Base-by-base conservation (phyloP, 2,888 invertebrate genomes). In the Macrosoma leucophasiata region DNA sequence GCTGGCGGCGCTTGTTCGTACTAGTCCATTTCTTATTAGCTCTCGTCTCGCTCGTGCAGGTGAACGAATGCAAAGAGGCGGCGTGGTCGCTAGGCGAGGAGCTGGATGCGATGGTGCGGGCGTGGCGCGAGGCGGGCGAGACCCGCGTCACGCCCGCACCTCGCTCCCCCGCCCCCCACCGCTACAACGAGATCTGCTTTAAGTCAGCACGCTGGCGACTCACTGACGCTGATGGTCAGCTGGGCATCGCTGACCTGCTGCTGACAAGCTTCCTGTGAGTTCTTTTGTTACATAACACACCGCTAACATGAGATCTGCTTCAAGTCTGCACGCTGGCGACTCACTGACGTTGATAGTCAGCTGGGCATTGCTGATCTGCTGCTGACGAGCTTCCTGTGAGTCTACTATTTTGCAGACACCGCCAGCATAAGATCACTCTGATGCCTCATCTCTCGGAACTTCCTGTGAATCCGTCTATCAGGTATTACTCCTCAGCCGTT, bases 191-290 rank as follows among this genome's bases (percentile, higher is more conserved):
- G 84, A 98, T 99, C 56, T 98, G 97, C 74, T 99, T 99, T 76
- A 97, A 98, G 75, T 95, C 96, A 58, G 98, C 98, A 3, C 94
- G 96, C 60, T 99, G 99, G 99, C 79, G 98, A 20, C 88, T 99
- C 46, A 99, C 98, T 0, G 98, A 99, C 69, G 92, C 94, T 1
- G 98, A 99, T 76, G 99, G 99, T 0, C 98, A 98, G 75, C 90
- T 98, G 33, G 98, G 98, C 38, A 96, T 99, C 46, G 96, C 98
- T 0, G 98, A 99, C 81, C 87, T 98, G 37, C 92, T 96, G 35
- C 88, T 99, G 2, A 93, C 96, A 35, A 98, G 97, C 69, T 99
- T 99, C 75, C 9, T 33, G 33, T 27, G 2, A 20, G 19, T 33
- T 10, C n/a, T n/a, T n/a, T n/a, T n/a, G n/a, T n/a, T n/a, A n/a